Base-by-base conservation (phyloP, 2,797 vertebrate genomes). In the Acanthurus tractus region DNA sequence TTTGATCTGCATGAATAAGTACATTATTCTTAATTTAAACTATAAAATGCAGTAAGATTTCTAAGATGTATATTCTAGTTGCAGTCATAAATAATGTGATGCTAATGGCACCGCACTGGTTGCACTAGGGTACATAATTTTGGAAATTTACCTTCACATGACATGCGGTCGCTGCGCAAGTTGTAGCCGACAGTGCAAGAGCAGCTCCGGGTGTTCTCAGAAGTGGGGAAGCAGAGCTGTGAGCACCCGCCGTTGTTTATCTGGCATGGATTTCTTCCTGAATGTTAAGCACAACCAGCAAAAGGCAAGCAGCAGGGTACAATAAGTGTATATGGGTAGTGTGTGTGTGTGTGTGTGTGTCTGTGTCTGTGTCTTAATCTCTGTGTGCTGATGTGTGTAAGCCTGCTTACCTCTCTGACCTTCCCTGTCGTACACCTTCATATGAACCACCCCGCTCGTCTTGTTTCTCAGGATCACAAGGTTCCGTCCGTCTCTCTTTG, bases 381-480 rank as follows among this genome's bases (percentile, higher is more conserved):
- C 1, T 55, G 22, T 38, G 12, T 23, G 42, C 29, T 14, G 8
- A 25, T 34, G 7, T n/a, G 10, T 13, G 45, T 18, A 40, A 58
- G 22, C 13, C 4, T 10, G 18, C 87, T 80, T 88, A 98, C 98
- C 98, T 97, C 97, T 97, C 84, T 99, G 98, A 36, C 96, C 90
- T 48, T 98, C 97, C 83, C 96, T 96, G 79, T 99, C 98, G 1
- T 97, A 99, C 8, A 99, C 96, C 86, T 98, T 99, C 97, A 99
- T 99, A 18, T 99, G 97, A 29, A 99, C 96, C 57, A 99, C 96
- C 2, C 97, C 97, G 1, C 94, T 95, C 8, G 98, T 99, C 92
- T 98, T 99, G 88, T 99, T 99, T 70, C 98, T 84, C 40, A 99
- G 89, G 22, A 97, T 91, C 6, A 92, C 85, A 6, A 92, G 91